phyloP scores from a whole-genome alignment of 53 echinoderm and acorn worm species.

The Hippasteria phrygiana region DNA sequence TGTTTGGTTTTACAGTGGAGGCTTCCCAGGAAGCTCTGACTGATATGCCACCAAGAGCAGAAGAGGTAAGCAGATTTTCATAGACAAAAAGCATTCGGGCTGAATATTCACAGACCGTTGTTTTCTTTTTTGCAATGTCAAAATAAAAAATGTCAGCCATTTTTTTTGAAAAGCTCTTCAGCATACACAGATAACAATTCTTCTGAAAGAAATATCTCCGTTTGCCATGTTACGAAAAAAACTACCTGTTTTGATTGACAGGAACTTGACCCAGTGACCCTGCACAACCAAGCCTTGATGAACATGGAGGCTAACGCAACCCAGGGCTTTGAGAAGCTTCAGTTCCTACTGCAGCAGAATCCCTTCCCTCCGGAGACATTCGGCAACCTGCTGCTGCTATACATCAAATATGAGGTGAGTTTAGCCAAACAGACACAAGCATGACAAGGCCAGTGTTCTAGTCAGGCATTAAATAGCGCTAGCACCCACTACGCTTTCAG shows the following conservation, averaged over 20 bases:
- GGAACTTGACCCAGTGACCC: constrained; percentile 96
- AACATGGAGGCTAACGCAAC: constrained; percentile 96
- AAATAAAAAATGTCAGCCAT: too few species aligned
- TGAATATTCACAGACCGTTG: too few species aligned
- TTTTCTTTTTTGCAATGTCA: too few species aligned
- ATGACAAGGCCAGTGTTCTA: not conserved
- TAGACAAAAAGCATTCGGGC: too few species aligned
- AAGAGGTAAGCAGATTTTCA: constrained; percentile 78
- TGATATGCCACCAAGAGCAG: constrained; percentile 98
- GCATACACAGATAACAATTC: too few species aligned
- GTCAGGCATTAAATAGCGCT: too few species aligned
- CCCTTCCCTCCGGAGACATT: constrained; percentile 99
- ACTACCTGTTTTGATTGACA: constrained; percentile 43
- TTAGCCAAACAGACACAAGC: not conserved
- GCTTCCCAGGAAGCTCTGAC: constrained; percentile 96
- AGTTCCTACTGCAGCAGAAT: constrained; percentile 95
- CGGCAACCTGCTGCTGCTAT: constrained; percentile 90
- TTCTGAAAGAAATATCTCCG: too few species aligned
- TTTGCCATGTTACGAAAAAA: too few species aligned
- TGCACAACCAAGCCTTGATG: constrained; percentile 99
- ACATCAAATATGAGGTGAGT: constrained; percentile 97
- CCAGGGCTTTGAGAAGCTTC: constrained; percentile 98
- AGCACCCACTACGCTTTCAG: too few species aligned
- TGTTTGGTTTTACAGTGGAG: constrained; percentile 71
- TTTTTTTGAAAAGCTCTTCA: too few species aligned